A percentile compares a stretch with the other conserved stretches of the same genome.
Evolutionary conservation across 2,113 vertebrate genomes (phyloP).

Genomic region (Paratilapia polleni): DNA sequence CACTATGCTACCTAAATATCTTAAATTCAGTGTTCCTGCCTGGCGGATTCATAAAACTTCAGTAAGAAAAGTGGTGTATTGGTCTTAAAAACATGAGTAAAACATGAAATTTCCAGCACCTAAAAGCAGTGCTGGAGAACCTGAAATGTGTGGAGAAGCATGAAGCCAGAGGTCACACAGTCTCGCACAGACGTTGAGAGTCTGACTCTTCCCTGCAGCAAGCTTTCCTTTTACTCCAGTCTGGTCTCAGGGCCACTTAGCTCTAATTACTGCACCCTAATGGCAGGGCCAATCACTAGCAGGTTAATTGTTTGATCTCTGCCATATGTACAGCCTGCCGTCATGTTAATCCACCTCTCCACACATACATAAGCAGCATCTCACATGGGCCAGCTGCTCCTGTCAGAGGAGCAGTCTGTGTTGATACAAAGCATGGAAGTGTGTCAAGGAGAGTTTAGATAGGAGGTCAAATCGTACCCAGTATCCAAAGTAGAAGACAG

Average conservation of each 20-base stretch:
- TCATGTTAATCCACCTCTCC: slow-evolving; percentile 58
- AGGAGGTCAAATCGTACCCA: background rate
- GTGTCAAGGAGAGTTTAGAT: slow-evolving; percentile 55
- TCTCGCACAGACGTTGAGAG: slow-evolving; percentile 50
- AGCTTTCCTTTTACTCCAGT: slow-evolving; percentile 53
- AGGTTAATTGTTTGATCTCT: slow-evolving; percentile 82
- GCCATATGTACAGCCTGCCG: slow-evolving; percentile 73
- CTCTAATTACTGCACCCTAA: slow-evolving; percentile 75
- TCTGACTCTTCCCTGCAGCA: slow-evolving; percentile 41
- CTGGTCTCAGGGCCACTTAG: slow-evolving; percentile 70
- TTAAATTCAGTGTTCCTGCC: background rate
- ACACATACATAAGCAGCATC: slow-evolving; percentile 27
- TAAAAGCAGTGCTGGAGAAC: background rate
- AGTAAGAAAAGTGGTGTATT: background rate
- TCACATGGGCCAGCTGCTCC: slow-evolving; percentile 35
- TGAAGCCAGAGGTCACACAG: slow-evolving; percentile 30
- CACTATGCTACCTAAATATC: background rate
- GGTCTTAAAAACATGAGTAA: background rate
- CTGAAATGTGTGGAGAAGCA: slow-evolving; percentile 11
- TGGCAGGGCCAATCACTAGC: slow-evolving; percentile 71
- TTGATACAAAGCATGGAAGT: background rate
- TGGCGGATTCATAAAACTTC: background rate
- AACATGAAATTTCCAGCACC: background rate
- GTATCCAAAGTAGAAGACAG: background rate
- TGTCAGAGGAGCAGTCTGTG: slow-evolving; percentile 19